Percentiles rank a stretch among this genome's conserved stretches.
Evolutionary conservation across 2,797 vertebrate species (phyloP).

Genomic region (Erithacus rubecula): DNA sequence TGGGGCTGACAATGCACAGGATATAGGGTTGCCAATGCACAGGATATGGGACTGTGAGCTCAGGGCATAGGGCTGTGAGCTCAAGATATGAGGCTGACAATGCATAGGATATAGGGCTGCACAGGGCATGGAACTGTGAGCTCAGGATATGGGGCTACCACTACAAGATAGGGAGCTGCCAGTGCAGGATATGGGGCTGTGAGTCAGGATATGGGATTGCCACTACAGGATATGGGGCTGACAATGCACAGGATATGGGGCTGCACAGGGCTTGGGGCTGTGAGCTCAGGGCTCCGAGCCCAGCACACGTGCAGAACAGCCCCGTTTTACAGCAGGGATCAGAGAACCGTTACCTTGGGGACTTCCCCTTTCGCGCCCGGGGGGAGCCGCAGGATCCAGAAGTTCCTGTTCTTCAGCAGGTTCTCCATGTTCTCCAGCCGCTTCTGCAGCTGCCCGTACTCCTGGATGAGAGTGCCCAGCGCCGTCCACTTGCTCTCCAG

Average conservation of each 20-base stretch:
- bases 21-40: background rate
- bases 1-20: background rate
- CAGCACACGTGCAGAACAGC: rapidly evolving
- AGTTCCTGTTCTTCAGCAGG: slow-evolving; percentile 74
- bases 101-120: background rate
- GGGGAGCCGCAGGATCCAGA: slow-evolving; percentile 77
- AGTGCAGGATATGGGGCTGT: background rate
- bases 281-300: background rate
- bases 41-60: background rate
- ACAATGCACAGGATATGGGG: background rate
- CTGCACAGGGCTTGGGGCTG: background rate
- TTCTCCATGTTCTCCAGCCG: slow-evolving; percentile 77
- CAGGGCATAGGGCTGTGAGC: too few species aligned
- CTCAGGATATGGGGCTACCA: background rate
- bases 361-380: slow-evolving; percentile 70
- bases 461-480: slow-evolving; percentile 76
- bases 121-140: too few species aligned
- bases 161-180: background rate
- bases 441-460: slow-evolving; percentile 75
- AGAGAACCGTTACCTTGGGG: slow-evolving; percentile 69
- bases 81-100: background rate
- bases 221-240: background rate
- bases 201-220: background rate
- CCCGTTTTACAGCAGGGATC: rapidly evolving
- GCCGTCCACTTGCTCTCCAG: slow-evolving; percentile 77